phyloP scores from a whole-genome alignment of 2,797 vertebrate species.

The Takifugu rubripes region DNA sequence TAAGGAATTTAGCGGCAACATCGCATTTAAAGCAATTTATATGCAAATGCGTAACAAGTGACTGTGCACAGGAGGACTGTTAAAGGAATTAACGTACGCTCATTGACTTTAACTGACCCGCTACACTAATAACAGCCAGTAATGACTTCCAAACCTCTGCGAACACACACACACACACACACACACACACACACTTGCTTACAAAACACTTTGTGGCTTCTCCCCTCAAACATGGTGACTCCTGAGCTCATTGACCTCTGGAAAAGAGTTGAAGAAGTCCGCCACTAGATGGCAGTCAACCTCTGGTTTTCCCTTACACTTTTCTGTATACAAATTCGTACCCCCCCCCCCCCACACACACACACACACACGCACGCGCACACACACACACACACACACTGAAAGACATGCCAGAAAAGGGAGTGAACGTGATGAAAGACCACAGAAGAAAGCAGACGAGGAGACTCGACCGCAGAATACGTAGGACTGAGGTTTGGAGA shows the following conservation, averaged over 20 bases:
- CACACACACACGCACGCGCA: constrained; percentile 17
- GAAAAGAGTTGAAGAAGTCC: not conserved
- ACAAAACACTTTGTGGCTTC: constrained; percentile 13
- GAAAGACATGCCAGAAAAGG: constrained; percentile 53
- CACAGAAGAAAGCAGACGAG: constrained; percentile 68
- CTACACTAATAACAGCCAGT: constrained; percentile 64
- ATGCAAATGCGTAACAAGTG: constrained; percentile 73
- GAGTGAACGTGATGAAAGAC: constrained; percentile 73
- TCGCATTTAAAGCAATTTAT: constrained; percentile 74
- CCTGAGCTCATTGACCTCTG: constrained; percentile 24
- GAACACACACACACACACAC: constrained; percentile 4
- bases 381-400: constrained; percentile 19
- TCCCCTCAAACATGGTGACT: not conserved
- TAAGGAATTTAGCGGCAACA: constrained; percentile 62
- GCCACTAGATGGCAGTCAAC: constrained; percentile 84
- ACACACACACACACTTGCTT: not conserved
- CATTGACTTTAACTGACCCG: constrained; percentile 64
- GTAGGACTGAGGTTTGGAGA: constrained; percentile 50
- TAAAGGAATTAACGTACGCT: constrained; percentile 60
- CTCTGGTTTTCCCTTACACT: constrained; percentile 52
- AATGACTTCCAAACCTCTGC: constrained; percentile 54
- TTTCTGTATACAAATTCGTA: not conserved
- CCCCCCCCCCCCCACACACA: constrained; percentile 10
- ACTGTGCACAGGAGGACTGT: constrained; percentile 45
- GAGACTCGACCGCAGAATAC: constrained; percentile 65